Evolutionary conservation across 2,888 invertebrate species (phyloP).

Genomic region (Metellina segmentata): DNA sequence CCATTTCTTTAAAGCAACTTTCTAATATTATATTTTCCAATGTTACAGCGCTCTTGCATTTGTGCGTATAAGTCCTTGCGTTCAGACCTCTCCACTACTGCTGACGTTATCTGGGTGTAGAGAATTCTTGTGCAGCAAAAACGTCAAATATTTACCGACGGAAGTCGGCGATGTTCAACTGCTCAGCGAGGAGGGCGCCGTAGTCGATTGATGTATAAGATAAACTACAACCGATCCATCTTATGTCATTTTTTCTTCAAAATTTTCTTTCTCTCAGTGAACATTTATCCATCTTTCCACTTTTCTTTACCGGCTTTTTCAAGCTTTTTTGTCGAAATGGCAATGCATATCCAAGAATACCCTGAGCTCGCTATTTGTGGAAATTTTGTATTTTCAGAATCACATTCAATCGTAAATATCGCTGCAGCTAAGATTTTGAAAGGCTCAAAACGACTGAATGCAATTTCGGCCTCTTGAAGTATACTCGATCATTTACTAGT

Average conservation of each 20-base stretch:
- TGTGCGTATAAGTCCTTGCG: background rate
- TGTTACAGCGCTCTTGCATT: background rate
- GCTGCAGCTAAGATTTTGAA: no score
- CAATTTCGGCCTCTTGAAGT: no score
- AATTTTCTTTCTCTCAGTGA: constrained; percentile 7
- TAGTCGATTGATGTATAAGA: constrained; percentile 73
- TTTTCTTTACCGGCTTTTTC: background rate
- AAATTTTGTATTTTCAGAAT: no score
- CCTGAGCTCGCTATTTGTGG: no score
- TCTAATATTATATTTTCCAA: background rate
- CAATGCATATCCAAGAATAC: background rate
- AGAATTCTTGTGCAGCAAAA: constrained; percentile 64
- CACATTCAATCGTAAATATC: no score
- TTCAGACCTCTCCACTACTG: background rate
- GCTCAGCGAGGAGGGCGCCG: constrained; percentile 56
- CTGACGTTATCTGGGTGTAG: background rate
- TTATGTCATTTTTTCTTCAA: constrained; percentile 60
- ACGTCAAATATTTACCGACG: constrained; percentile 70
- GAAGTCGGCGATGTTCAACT: constrained; percentile 65
- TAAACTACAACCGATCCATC: constrained; percentile 74
- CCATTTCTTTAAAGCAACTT: background rate
- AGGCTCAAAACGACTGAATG: no score
- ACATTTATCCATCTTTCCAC: constrained; percentile 1
- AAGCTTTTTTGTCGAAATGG: background rate
- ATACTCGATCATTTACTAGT: no score